A percentile compares a stretch with the other conserved stretches of the same genome.
Evolutionary conservation across 2,888 invertebrate species (phyloP).

Genomic region (Vesta saturnalis): DNA sequence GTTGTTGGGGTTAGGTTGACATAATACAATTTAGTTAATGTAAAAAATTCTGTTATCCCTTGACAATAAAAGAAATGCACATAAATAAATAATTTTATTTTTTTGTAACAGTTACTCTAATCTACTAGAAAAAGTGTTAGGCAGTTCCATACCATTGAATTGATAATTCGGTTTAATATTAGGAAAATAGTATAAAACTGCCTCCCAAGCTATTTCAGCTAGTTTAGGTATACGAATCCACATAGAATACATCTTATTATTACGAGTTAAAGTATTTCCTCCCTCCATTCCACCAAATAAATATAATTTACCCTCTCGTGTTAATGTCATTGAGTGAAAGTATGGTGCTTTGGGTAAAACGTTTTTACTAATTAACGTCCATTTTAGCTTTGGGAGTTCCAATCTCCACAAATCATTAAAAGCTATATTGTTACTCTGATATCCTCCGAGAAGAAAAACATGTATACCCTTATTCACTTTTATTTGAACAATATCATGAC

Average conservation of each 20-base stretch:
- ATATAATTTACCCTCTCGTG: slow-evolving; percentile 8
- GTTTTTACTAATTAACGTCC: slow-evolving; percentile 6
- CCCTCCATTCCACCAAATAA: slow-evolving; percentile 12
- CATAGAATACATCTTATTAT: slow-evolving; percentile 2
- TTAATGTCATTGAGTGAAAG: slow-evolving; percentile 2
- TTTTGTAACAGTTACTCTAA: too few species aligned
- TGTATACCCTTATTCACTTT: background rate
- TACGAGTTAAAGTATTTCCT: background rate
- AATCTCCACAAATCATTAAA: slow-evolving; percentile 18
- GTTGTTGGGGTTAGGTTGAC: too few species aligned
- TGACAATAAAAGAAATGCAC: too few species aligned
- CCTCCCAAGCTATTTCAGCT: slow-evolving; percentile 17
- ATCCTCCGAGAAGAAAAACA: slow-evolving; percentile 11
- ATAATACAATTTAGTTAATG: too few species aligned
- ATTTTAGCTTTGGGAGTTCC: background rate
- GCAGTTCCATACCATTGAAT: too few species aligned
- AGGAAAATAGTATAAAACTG: slow-evolving; percentile 9
- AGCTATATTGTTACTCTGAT: background rate
- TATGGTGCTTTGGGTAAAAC: slow-evolving; percentile 7
- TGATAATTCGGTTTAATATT: too few species aligned
- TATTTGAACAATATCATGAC: slow-evolving; percentile 9
- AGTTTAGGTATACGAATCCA: slow-evolving; percentile 14
- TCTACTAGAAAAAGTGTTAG: too few species aligned
- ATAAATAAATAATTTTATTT: too few species aligned
- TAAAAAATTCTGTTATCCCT: too few species aligned